A percentile compares a stretch with the other conserved stretches of the same genome.
These are phyloP conservation scores for Agonopterix arenella DNA, from an alignment of 2,888 invertebrate species.

Conservation along the genomic window DNA sequence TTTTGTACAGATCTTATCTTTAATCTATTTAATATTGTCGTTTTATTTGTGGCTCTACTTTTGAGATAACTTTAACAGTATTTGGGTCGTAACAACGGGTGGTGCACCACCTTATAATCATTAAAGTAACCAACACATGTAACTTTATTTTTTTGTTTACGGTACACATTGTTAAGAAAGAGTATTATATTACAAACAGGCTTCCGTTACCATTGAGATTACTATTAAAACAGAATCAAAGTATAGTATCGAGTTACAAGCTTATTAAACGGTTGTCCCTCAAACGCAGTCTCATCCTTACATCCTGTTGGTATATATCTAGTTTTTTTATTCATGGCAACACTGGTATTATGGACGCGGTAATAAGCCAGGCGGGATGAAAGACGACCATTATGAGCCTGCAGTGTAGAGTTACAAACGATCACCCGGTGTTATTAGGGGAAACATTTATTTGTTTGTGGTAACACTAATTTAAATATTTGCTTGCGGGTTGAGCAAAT, in stretches of 20 bases:
- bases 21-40: too few relatives aligned
- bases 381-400: slow-evolving; percentile 58
- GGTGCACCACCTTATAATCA: neutral
- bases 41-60: slow-evolving; percentile 4
- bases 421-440: slow-evolving; percentile 18
- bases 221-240: slow-evolving; percentile 23
- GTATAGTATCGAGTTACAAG: slow-evolving; percentile 49
- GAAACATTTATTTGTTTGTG: slow-evolving; percentile 48
- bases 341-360: slow-evolving; percentile 32
- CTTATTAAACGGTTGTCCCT: slow-evolving; percentile 43
- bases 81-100: slow-evolving; percentile 4
- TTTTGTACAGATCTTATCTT: neutral
- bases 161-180: neutral
- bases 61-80: slow-evolving; percentile 5
- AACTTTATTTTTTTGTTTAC: too few relatives aligned
- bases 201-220: slow-evolving; percentile 12
- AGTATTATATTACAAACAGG: slow-evolving; percentile 2
- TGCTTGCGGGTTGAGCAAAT: slow-evolving; percentile 33
- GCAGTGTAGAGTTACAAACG: slow-evolving; percentile 56
- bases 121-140: too few relatives aligned
- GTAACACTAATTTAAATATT: slow-evolving; percentile 51
- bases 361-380: slow-evolving; percentile 60
- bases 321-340: slow-evolving; percentile 25
- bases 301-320: slow-evolving; percentile 38
- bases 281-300: slow-evolving; percentile 30